These are phyloP conservation scores for Bolinopsis microptera DNA, from an alignment of 37 sponge, comb jelly and placozoan species.

Conservation along the genomic window DNA sequence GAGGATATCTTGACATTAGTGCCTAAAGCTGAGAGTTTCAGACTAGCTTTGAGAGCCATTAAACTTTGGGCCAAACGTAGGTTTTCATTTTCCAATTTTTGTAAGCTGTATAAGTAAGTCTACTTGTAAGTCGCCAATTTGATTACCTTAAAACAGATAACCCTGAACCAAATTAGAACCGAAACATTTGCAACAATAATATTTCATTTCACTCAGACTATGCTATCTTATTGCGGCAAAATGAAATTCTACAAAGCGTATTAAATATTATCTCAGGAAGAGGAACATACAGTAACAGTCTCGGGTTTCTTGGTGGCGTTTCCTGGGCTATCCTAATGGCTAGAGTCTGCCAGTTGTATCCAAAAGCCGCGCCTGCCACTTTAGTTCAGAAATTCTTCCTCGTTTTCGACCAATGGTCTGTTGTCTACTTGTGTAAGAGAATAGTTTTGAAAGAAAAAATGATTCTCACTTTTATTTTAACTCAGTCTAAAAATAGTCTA, in stretches of 20 bases:
- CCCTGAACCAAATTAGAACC: too few species aligned
- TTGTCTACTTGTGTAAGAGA: too few species aligned
- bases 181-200: too few species aligned
- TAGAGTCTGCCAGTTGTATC: slow-evolving; percentile 94
- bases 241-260: too few species aligned
- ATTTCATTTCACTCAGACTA: too few species aligned
- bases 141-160: too few species aligned
- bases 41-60: slow-evolving; percentile 86
- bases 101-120: too few species aligned
- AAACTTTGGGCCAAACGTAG: slow-evolving; percentile 98
- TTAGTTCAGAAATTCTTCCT: slow-evolving; percentile 98
- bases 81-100: slow-evolving; percentile 20
- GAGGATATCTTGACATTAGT: slow-evolving; percentile 97
- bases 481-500: not conserved
- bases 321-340: slow-evolving; percentile 99
- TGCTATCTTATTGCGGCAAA: too few species aligned
- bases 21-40: slow-evolving; percentile 86
- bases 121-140: too few species aligned
- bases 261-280: not conserved
- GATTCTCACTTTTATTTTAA: too few species aligned
- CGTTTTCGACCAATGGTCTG: slow-evolving; percentile 86
- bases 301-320: slow-evolving; percentile 97
- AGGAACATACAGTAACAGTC: slow-evolving; percentile 91
- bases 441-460: too few species aligned
- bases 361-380: slow-evolving; percentile 91